Evolutionary conservation across 2,797 vertebrate genomes (phyloP).

Genomic region (Rachycentron canadum): DNA sequence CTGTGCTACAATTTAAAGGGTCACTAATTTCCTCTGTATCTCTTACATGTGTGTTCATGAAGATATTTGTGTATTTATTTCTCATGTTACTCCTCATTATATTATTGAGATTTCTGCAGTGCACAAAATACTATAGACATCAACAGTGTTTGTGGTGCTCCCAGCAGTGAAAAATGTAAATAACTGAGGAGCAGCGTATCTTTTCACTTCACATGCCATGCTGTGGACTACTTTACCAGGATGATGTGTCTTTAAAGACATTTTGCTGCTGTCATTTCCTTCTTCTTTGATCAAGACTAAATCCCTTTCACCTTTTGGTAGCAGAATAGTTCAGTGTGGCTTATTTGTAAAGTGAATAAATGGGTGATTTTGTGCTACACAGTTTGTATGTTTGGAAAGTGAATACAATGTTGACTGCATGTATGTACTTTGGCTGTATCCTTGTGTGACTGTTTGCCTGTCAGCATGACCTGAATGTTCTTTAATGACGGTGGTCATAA

Average conservation of each 20-base stretch:
- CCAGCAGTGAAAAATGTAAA: neutral
- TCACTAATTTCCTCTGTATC: neutral
- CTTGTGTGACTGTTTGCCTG: slow-evolving; percentile 47
- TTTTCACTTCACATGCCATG: neutral
- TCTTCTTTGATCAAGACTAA: slow-evolving; percentile 1
- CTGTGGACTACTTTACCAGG: neutral
- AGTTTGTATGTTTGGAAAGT: slow-evolving; percentile 15
- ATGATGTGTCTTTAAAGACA: neutral
- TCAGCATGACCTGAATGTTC: slow-evolving; percentile 64
- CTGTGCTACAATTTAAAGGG: neutral
- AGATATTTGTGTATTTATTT: neutral
- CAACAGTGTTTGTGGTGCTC: neutral
- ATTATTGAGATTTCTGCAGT: neutral
- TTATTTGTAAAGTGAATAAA: neutral
- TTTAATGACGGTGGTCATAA: slow-evolving; percentile 57
- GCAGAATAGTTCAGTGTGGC: neutral
- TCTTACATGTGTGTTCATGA: neutral
- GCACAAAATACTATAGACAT: neutral
- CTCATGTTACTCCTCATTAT: neutral
- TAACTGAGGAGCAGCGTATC: neutral
- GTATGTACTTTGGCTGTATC: slow-evolving; percentile 38
- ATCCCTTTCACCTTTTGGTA: neutral
- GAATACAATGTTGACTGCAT: slow-evolving; percentile 14
- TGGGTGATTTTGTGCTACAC: neutral
- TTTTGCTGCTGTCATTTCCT: neutral